A percentile compares a stretch with the other conserved stretches of the same genome.
Conservation (phyloP, 2,888 invertebrate genomes). For the Azorinus chamasolen region DNA sequence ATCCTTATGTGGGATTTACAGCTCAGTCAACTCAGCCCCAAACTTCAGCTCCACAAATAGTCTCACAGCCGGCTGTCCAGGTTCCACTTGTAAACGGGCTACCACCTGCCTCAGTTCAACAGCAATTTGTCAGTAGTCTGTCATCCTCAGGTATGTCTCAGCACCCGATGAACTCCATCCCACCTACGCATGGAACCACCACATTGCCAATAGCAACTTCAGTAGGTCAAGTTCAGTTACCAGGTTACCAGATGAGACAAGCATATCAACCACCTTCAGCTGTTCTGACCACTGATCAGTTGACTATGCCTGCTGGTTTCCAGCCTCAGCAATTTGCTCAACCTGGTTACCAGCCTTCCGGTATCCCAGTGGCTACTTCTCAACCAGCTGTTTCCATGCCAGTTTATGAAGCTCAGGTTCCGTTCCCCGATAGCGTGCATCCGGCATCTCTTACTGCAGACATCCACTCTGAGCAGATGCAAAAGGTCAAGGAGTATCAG, state of each 20-base stretch:
- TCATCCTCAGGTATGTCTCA: slow-evolving; percentile 56
- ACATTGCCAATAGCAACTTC: slow-evolving; percentile 47
- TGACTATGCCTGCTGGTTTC: slow-evolving; percentile 9
- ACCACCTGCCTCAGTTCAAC: slow-evolving; percentile 9
- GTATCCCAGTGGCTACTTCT: neutral
- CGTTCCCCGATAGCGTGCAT: slow-evolving; percentile 52
- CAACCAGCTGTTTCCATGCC: slow-evolving; percentile 2
- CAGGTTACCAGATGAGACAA: slow-evolving; percentile 32
- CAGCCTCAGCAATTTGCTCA: slow-evolving; percentile 5
- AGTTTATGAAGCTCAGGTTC: slow-evolving; percentile 5
- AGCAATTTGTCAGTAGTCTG: slow-evolving; percentile 44
- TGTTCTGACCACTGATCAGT: slow-evolving; percentile 56
- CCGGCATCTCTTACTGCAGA: slow-evolving; percentile 60
- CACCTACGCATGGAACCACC: slow-evolving; percentile 59
- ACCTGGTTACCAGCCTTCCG: neutral
- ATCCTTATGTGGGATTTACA: neutral
- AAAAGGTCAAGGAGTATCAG: slow-evolving; percentile 77
- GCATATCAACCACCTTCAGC: slow-evolving; percentile 57
- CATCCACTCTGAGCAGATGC: slow-evolving; percentile 59
- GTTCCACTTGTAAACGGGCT: neutral
- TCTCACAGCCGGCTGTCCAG: neutral
- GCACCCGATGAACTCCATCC: slow-evolving; percentile 66
- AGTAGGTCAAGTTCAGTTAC: slow-evolving; percentile 35
- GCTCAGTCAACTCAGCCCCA: too few species aligned
- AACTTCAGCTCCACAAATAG: too few species aligned